A percentile compares a stretch with the other conserved stretches of the same genome.
Evolutionary conservation across 2,797 vertebrate species (phyloP).

Genomic region (Pangasius macronema): DNA sequence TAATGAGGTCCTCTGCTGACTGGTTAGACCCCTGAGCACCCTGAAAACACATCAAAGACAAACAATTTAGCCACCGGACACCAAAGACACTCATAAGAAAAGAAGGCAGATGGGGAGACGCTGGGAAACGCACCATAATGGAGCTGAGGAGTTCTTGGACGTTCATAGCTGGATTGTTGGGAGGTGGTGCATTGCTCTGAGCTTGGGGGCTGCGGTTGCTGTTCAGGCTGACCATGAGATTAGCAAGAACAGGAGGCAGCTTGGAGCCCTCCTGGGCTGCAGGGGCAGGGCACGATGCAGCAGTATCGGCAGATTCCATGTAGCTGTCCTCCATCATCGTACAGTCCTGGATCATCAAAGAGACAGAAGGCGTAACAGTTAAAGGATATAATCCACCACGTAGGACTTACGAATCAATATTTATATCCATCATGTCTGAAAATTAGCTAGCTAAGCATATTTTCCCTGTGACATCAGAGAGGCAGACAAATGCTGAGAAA

Average conservation of each 20-base stretch:
- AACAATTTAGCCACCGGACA: not conserved
- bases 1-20: constrained; percentile 88
- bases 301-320: constrained; percentile 77
- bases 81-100: not conserved
- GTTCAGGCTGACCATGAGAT: constrained; percentile 89
- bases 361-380: not conserved
- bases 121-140: constrained; percentile 82
- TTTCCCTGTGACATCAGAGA: not conserved
- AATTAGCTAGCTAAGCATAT: not conserved
- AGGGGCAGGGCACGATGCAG: constrained; percentile 58
- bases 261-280: constrained; percentile 81
- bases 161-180: constrained; percentile 75
- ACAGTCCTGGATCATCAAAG: constrained; percentile 76
- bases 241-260: constrained; percentile 89
- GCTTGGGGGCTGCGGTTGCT: constrained; percentile 71
- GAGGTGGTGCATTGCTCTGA: constrained; percentile 66
- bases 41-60: constrained; percentile 56
- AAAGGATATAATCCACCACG: not conserved
- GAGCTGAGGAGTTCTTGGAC: constrained; percentile 94
- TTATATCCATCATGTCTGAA: not conserved
- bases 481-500: not conserved
- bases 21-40: constrained; percentile 82
- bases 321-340: constrained; percentile 78
- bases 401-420: not conserved
- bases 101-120: not conserved